Conservation (phyloP, 2,797 vertebrate genomes). For the Arnoldichthys spilopterus region DNA sequence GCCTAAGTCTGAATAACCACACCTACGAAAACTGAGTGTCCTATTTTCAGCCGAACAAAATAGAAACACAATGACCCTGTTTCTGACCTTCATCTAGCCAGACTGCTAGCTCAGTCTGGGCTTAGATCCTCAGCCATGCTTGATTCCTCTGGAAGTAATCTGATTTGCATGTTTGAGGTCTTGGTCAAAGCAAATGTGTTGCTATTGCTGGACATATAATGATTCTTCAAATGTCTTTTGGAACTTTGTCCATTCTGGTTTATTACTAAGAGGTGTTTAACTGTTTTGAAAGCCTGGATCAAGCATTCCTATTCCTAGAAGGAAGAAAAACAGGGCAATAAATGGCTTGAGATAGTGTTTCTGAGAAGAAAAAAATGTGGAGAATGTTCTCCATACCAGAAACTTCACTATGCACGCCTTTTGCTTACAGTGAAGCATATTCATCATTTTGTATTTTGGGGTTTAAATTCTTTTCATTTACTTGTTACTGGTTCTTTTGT, state of each 20-base stretch:
- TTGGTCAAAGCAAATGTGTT: conserved; percentile 6
- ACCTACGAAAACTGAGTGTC: conserved; percentile 5
- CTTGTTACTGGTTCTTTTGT: conserved; percentile 36
- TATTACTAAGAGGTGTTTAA: neutral
- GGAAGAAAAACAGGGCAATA: conserved; percentile 9
- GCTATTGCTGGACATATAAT: neutral
- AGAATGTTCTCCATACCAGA: conserved; percentile 23
- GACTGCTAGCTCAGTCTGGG: conserved; percentile 2
- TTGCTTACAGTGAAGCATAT: conserved; percentile 40
- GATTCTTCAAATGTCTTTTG: conserved; percentile 8
- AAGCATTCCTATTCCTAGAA: conserved; percentile 13
- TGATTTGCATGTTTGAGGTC: conserved; percentile 25
- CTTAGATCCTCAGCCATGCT: conserved; percentile 9
- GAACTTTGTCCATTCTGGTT: conserved; percentile 11
- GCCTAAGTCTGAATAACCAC: conserved; percentile 9
- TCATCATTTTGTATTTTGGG: conserved; percentile 24
- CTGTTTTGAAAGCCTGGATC: conserved; percentile 1
- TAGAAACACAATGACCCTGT: conserved; percentile 9
- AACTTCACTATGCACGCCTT: neutral
- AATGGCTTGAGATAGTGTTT: neutral
- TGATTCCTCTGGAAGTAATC: conserved; percentile 14
- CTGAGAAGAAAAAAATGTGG: conserved; percentile 16
- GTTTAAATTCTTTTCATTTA: conserved; percentile 30
- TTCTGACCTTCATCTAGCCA: conserved; percentile 27
- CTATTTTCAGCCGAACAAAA: neutral